phyloP scores from a whole-genome alignment of 1,140 invertebrate species.

The Heliconius nattereri region DNA sequence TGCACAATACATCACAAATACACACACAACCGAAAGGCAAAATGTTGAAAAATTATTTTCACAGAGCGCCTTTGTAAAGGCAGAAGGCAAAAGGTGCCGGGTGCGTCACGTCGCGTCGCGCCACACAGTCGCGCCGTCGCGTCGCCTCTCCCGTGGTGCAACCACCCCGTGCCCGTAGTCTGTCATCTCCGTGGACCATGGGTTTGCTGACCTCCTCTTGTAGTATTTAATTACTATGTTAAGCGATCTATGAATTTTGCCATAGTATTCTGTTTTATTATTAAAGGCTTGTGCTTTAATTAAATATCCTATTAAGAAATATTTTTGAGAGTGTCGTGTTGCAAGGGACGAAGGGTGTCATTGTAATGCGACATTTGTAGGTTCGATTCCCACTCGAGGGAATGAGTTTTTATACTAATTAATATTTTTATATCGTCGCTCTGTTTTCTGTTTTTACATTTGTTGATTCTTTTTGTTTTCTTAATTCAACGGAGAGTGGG shows the following conservation, averaged over 20 bases:
- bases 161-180: slow-evolving; percentile 40
- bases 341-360: no score
- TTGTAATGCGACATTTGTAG: no score
- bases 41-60: neutral
- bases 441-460: no score
- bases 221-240: neutral
- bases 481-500: no score
- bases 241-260: neutral
- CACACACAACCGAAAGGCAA: neutral
- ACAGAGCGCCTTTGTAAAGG: slow-evolving; percentile 14
- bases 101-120: slow-evolving; percentile 56
- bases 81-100: slow-evolving; percentile 42
- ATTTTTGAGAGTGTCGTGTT: no score
- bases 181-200: slow-evolving; percentile 38
- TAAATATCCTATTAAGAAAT: neutral
- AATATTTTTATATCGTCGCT: no score
- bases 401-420: no score
- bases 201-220: slow-evolving; percentile 47
- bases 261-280: neutral
- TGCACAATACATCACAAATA: neutral
- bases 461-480: no score
- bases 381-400: no score
- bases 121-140: slow-evolving; percentile 52
- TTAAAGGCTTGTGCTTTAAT: neutral
- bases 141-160: slow-evolving; percentile 55